Percentiles rank a stretch among this genome's conserved stretches.
These are phyloP conservation scores for Forbesichthys agassizii DNA, from an alignment of 2,113 vertebrate genomes.

Conservation along the genomic window DNA sequence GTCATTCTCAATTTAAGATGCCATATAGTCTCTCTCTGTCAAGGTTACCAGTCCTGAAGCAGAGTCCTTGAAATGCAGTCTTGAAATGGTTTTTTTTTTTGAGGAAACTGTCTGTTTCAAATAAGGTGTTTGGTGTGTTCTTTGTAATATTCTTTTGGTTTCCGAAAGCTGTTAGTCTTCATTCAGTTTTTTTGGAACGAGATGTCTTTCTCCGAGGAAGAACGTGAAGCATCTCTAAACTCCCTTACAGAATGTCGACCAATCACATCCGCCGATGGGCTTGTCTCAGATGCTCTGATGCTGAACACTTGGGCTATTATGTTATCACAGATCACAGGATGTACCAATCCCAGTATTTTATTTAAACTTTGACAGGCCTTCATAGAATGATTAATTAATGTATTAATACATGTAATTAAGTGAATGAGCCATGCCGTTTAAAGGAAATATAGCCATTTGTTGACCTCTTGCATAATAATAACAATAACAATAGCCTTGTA, in stretches of 20 bases:
- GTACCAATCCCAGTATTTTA: conserved; percentile 1
- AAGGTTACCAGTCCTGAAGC: not conserved
- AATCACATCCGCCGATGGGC: not conserved
- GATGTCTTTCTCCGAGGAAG: not conserved
- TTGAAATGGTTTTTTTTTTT: conserved; percentile 13
- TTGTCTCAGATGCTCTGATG: conserved; percentile 23
- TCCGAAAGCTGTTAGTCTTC: not conserved
- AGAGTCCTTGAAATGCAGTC: conserved; percentile 8
- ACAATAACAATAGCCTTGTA: conserved; percentile 16
- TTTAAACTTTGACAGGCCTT: conserved; percentile 16
- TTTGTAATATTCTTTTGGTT: conserved; percentile 17
- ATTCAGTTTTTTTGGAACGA: not conserved
- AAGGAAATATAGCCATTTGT: conserved; percentile 45
- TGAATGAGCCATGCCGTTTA: conserved; percentile 16
- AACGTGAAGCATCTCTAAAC: conserved; percentile 1
- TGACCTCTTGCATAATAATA: conserved; percentile 41
- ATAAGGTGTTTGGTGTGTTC: conserved; percentile 22
- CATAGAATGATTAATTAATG: conserved; percentile 28
- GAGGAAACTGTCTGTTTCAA: conserved; percentile 52
- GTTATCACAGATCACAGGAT: not conserved
- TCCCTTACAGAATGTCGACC: not conserved
- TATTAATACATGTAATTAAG: not conserved
- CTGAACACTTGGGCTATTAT: conserved; percentile 14
- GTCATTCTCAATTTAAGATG: conserved; percentile 5
- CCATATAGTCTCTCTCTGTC: too few species aligned